Conservation (phyloP, 2,113 vertebrate genomes). For the Corythoichthys intestinalis region DNA sequence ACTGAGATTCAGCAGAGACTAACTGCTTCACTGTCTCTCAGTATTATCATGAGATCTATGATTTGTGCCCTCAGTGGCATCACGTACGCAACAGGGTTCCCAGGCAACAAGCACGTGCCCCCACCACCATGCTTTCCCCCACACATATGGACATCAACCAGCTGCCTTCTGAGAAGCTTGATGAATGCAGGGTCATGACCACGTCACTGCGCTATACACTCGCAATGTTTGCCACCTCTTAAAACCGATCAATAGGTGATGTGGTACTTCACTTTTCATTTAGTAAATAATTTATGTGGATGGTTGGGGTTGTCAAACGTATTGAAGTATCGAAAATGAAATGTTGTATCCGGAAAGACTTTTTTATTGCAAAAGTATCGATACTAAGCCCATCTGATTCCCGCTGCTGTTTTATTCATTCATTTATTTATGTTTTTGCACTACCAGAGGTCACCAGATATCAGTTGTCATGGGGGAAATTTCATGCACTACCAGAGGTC, state of each 20-base stretch:
- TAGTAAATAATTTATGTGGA: background rate
- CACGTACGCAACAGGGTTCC: slow-evolving; percentile 50
- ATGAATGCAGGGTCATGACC: slow-evolving; percentile 62
- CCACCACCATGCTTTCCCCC: slow-evolving; percentile 16
- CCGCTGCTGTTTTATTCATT: too few relatives aligned
- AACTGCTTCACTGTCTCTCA: slow-evolving; percentile 8
- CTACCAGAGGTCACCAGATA: too few relatives aligned
- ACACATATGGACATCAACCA: slow-evolving; percentile 28
- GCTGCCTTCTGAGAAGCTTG: slow-evolving; percentile 41
- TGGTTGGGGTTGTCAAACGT: background rate
- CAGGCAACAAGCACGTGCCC: slow-evolving; percentile 63
- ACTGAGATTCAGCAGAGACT: background rate
- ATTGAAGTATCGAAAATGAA: too few relatives aligned
- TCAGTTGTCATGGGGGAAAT: too few relatives aligned
- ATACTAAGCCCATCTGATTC: too few relatives aligned
- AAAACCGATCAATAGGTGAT: slow-evolving; percentile 1
- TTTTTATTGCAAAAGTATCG: too few relatives aligned
- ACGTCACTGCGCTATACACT: background rate
- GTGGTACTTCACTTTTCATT: slow-evolving; percentile 3
- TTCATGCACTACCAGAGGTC: too few relatives aligned
- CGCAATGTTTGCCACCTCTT: slow-evolving; percentile 6
- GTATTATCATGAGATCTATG: slow-evolving; percentile 71
- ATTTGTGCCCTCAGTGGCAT: slow-evolving; percentile 26
- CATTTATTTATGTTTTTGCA: too few relatives aligned
- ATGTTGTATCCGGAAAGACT: too few relatives aligned